Conservation (phyloP, 2,888 invertebrate species). For the Shargacucullia verbasci region DNA sequence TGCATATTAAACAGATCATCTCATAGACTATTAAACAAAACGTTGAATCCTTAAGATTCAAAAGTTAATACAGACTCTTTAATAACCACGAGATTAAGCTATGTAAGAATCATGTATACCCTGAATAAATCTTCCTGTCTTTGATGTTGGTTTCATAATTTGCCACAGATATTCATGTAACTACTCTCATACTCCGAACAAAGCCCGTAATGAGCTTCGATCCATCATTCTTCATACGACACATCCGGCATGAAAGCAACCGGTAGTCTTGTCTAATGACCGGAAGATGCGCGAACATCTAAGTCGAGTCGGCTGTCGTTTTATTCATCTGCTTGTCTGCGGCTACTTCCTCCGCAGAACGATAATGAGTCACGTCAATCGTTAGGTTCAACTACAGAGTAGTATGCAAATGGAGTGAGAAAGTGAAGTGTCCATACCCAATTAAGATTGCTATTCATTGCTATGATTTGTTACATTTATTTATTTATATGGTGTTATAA, state of each 20-base stretch:
- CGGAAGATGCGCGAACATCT: slow-evolving; percentile 54
- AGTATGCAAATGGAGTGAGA: too few species aligned
- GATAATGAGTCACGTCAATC: slow-evolving; percentile 57
- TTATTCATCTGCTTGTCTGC: slow-evolving; percentile 38
- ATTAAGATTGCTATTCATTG: too few species aligned
- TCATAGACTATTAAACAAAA: too few species aligned
- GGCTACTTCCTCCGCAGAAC: slow-evolving; percentile 50
- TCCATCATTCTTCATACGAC: slow-evolving; percentile 43
- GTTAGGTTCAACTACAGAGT: slow-evolving; percentile 8
- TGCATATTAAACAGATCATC: too few species aligned
- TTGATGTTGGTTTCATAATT: slow-evolving; percentile 4
- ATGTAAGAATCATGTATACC: background rate
- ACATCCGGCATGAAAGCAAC: slow-evolving; percentile 47
- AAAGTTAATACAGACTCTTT: too few species aligned
- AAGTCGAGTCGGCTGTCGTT: slow-evolving; percentile 43
- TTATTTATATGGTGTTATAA: too few species aligned
- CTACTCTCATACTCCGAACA: slow-evolving; percentile 18
- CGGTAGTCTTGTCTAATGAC: slow-evolving; percentile 51
- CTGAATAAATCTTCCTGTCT: background rate
- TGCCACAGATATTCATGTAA: slow-evolving; percentile 11
- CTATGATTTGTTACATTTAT: too few species aligned
- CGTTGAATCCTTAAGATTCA: too few species aligned
- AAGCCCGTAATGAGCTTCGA: slow-evolving; percentile 37
- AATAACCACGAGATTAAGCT: too few species aligned
- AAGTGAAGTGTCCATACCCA: background rate